These are phyloP conservation scores for Xestia sexstrigata DNA, from an alignment of 2,888 invertebrate species.

Conservation along the genomic window DNA sequence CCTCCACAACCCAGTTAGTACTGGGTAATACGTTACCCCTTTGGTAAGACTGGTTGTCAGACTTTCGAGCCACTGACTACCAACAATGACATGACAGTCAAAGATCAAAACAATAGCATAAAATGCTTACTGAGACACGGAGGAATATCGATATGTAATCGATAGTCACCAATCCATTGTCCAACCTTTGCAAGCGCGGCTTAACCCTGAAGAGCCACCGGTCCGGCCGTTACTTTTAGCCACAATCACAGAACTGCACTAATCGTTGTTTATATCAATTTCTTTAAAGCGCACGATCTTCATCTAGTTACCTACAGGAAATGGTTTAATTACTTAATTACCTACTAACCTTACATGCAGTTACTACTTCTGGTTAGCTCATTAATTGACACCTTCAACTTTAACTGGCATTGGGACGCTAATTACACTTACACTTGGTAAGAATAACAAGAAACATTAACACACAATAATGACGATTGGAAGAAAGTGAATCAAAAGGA, in stretches of 20 bases:
- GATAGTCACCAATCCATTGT: not conserved
- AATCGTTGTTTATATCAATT: slow-evolving; percentile 1
- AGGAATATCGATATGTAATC: not conserved
- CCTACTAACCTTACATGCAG: slow-evolving; percentile 28
- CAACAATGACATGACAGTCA: not conserved
- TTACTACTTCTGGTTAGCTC: slow-evolving; percentile 43
- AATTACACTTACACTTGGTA: slow-evolving; percentile 14
- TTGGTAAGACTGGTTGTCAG: not conserved
- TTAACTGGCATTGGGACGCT: slow-evolving; percentile 41
- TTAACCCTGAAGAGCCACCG: not conserved
- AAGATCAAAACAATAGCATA: not conserved
- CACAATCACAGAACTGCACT: not conserved
- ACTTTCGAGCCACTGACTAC: not conserved
- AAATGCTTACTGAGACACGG: not conserved
- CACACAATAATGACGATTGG: slow-evolving; percentile 5
- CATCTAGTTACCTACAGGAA: slow-evolving; percentile 33
- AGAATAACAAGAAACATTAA: slow-evolving; percentile 12
- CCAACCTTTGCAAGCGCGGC: not conserved
- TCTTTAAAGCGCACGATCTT: not conserved
- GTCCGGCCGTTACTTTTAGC: not conserved
- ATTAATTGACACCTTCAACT: slow-evolving; percentile 57
- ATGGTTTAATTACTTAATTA: slow-evolving; percentile 40
- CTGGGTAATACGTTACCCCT: not conserved
- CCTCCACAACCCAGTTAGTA: not conserved
- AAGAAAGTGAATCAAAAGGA: slow-evolving; percentile 38